phyloP scores from a whole-genome alignment of 2,888 invertebrate species.

The Bruchidius siliquastri region DNA sequence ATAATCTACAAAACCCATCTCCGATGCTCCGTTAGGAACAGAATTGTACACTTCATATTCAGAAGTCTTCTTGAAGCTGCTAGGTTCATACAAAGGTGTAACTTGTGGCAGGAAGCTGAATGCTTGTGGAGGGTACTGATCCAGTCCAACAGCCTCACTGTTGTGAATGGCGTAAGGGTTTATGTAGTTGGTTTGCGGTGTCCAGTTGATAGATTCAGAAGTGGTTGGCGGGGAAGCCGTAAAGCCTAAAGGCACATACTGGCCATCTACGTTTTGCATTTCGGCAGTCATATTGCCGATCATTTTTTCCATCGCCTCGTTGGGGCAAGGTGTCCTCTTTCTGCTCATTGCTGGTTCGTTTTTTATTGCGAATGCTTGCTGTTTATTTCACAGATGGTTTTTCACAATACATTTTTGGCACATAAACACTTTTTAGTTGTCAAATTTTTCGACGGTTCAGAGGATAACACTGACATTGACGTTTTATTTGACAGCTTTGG shows the following conservation, averaged over 20 bases:
- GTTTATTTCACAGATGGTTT: conserved; percentile 16
- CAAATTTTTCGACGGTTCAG: not conserved
- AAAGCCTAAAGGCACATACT: conserved; percentile 54
- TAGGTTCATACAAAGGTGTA: conserved; percentile 24
- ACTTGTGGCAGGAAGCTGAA: conserved; percentile 29
- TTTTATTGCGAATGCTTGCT: not conserved
- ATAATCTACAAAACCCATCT: conserved; percentile 24
- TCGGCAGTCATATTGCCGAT: conserved; percentile 58
- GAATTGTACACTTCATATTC: conserved; percentile 32
- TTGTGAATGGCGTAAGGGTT: conserved; percentile 31
- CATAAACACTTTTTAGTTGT: conserved; percentile 27
- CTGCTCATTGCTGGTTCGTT: conserved; percentile 36
- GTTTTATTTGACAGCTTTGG: too few relatives aligned
- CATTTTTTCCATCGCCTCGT: conserved; percentile 52
- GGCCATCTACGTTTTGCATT: conserved; percentile 54
- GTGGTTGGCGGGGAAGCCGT: conserved; percentile 34
- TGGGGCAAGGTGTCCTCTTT: conserved; percentile 34
- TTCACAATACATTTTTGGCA: conserved; percentile 29
- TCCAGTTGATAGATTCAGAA: conserved; percentile 31
- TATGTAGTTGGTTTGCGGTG: conserved; percentile 28
- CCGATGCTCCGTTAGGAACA: conserved; percentile 28
- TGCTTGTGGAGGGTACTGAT: conserved; percentile 23
- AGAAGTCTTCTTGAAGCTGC: conserved; percentile 26
- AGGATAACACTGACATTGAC: conserved; percentile 6
- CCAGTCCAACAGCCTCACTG: conserved; percentile 20